Evolutionary conservation across 2,797 vertebrate genomes (phyloP), one percentile per base, ranked within the genome.

Genomic region (Cossypha heuglini): DNA sequence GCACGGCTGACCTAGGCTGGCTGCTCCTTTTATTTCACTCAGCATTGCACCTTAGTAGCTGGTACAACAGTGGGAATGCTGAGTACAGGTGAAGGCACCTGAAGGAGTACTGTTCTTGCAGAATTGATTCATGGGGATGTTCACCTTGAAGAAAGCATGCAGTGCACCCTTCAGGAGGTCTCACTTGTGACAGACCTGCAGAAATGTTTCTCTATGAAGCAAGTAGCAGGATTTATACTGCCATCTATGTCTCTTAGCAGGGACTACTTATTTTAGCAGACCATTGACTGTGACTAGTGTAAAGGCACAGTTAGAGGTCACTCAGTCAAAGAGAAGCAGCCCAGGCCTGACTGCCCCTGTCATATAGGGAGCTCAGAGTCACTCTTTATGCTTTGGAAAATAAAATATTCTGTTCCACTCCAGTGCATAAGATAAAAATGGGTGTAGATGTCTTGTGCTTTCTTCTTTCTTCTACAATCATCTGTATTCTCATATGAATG

Each of bases 121-220:
- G 22, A 11, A 42, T 18, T 71, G 88, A 29, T 61, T 97, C 88
- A 37, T 86, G 71, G 35, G 52, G 76, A 24, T 21, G 21, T 45
- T 46, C 95, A 26, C 86, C 93, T 66, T 97, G 96, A 80, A 90
- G 64, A 59, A 96, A 52, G 71, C 96, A 88, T 74, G 97, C 95
- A 76, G 94, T 97, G 35, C 51, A 79, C 86, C 96, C 97, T 88
- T 97, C 95, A 80, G 96, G 93, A 40, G 98, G 94, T 85, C 95
- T 97, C 35, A 96, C 62, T 57, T 98, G 95, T 88, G 97, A 90
- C 59, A 98, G 94, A 64, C 48, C 43, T 35, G 94, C 63, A 97
- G 90, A 80, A 98, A 98, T 58, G 82, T 96, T 97, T 98, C 98
- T 98, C 18, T 15, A 40, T 83, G 77, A 95, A 92, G 31, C 29